Conservation (phyloP, 30 jellyfish, hydroid and myxozoan genomes). For the Aurelia sp. region DNA sequence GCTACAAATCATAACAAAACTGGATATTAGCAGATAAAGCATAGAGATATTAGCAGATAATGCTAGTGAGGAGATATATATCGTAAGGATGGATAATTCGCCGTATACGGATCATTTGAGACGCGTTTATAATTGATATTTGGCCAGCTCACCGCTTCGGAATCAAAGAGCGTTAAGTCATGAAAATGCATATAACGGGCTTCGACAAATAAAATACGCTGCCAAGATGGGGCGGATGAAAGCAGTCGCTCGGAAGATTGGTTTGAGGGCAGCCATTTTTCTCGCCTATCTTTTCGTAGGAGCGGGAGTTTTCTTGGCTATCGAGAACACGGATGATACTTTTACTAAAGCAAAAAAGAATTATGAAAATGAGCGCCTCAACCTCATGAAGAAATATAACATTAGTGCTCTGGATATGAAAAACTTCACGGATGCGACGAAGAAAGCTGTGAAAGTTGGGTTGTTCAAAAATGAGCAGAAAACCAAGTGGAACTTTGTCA, state of each 20-base stretch:
- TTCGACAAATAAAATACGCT: neutral
- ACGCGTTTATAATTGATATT: neutral
- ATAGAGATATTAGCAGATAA: too few relatives aligned
- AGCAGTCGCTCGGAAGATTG: slow-evolving; percentile 65
- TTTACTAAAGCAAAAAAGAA: neutral
- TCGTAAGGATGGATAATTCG: too few relatives aligned
- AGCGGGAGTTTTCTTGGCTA: slow-evolving; percentile 86
- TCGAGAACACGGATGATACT: slow-evolving; percentile 56
- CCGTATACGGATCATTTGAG: too few relatives aligned
- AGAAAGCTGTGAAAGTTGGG: slow-evolving; percentile 61
- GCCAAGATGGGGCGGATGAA: slow-evolving; percentile 66
- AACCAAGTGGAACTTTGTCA: slow-evolving; percentile 76
- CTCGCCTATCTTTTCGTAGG: slow-evolving; percentile 84
- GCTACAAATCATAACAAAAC: too few relatives aligned
- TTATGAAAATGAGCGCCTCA: neutral
- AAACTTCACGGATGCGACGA: slow-evolving; percentile 9
- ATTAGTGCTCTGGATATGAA: slow-evolving; percentile 63
- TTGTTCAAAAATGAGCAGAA: neutral
- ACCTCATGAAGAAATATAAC: slow-evolving; percentile 27
- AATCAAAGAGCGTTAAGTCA: neutral
- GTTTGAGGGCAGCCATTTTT: slow-evolving; percentile 76
- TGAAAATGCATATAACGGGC: neutral
- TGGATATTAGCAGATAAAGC: too few relatives aligned
- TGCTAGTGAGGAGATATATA: too few relatives aligned
- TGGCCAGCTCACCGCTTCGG: neutral